Conservation (phyloP, 2,797 vertebrate species). For the Tympanoctomys barrerae region DNA sequence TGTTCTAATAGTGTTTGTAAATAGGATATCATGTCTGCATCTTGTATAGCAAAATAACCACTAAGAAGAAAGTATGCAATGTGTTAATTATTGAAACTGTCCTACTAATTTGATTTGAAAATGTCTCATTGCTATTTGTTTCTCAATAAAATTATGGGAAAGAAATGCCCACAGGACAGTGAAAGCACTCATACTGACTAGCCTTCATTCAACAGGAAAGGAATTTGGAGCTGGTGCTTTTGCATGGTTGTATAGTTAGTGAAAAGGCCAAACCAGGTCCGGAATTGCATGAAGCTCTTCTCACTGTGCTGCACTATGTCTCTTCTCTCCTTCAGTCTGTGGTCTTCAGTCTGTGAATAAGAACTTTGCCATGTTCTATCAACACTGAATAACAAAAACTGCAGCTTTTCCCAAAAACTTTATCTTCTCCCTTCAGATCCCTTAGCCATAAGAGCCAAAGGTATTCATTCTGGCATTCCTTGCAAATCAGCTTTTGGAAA, state of each 20-base stretch:
- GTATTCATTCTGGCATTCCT: conserved; percentile 33
- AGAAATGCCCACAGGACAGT: background rate
- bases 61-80: no score
- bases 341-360: conserved; percentile 62
- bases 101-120: no score
- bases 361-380: conserved; percentile 37
- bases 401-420: conserved; percentile 56
- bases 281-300: background rate
- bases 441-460: conserved; percentile 56
- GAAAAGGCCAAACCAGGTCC: conserved; percentile 21
- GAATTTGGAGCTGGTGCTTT: background rate
- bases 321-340: conserved; percentile 30
- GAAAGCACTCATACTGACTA: background rate
- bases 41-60: no score
- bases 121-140: no score
- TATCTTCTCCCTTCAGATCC: conserved; percentile 46
- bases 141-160: no score
- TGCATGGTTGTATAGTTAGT: background rate
- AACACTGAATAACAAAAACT: conserved; percentile 69
- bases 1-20: no score
- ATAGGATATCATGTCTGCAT: no score
- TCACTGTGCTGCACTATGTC: background rate
- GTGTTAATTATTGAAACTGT: no score
- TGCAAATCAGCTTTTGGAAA: conserved; percentile 28
- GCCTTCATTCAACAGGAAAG: background rate